These are phyloP conservation scores for Rotaria socialis DNA, from an alignment of 2,888 invertebrate species.

Conservation along the genomic window DNA sequence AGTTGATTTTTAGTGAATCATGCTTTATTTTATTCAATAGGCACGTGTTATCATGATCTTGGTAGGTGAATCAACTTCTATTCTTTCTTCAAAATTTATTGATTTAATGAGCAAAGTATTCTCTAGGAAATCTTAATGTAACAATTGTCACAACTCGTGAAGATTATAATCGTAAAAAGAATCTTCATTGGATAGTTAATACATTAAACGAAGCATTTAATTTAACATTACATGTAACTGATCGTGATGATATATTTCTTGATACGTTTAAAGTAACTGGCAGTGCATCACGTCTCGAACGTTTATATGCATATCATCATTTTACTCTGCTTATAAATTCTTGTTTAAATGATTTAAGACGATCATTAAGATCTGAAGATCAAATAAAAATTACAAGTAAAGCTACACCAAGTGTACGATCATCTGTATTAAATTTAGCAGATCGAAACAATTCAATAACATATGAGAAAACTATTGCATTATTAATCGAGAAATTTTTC, in stretches of 20 bases:
- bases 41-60: conserved; percentile 85
- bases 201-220: conserved; percentile 36
- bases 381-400: conserved; percentile 25
- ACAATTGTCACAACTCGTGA: conserved; percentile 63
- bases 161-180: conserved; percentile 77
- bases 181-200: conserved; percentile 78
- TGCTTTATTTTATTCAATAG: neutral
- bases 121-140: conserved; percentile 44
- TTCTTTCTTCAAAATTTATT: neutral
- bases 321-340: conserved; percentile 81
- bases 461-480: neutral
- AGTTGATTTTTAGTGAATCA: too few relatives aligned
- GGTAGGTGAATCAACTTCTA: conserved; percentile 61
- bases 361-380: conserved; percentile 38
- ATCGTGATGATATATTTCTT: conserved; percentile 55
- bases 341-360: conserved; percentile 36
- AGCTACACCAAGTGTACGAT: conserved; percentile 45
- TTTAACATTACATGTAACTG: conserved; percentile 38
- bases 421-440: conserved; percentile 40
- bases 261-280: conserved; percentile 74
- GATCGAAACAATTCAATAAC: neutral
- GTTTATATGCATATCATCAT: conserved; percentile 88
- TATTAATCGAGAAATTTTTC: conserved; percentile 38
- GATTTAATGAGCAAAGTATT: neutral
- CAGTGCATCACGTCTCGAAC: conserved; percentile 84